Base-by-base conservation (phyloP, 2,888 invertebrate species). In the Pheosia tremula region DNA sequence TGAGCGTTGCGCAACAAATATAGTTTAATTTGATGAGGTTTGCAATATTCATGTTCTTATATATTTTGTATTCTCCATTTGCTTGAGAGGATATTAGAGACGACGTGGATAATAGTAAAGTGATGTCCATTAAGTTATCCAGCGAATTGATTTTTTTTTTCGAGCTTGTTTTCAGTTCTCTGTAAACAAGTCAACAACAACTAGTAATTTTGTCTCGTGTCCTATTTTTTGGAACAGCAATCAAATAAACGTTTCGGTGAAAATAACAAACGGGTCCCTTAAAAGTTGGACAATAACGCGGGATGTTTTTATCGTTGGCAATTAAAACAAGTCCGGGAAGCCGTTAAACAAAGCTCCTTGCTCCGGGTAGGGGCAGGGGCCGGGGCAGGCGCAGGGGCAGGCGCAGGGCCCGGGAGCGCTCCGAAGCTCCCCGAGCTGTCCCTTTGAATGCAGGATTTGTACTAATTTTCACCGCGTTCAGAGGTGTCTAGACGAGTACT, bases 1-100 rank as follows among this genome's bases (percentile, higher is more conserved):
- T 62, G 63, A 56, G 66, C 60, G 64, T 64, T 67, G 66, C 62
- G 67, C 61, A 61, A 68, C 66, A 60, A 61, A 75, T 69, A 64
- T 60, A 64, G 57, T 66, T 68, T 58, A 45, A 52, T 68, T 68
- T 71, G 67, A 67, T 71, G 62, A 63, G 55, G 37, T 66, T 62
- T 57, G 58, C 58, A 54, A 64, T 58, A 59, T 62, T 61, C 64
- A 69, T 65, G 67, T 55, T 38, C 9, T 36, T 60, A 68, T 50
- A 24, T 37, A 53, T 11, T 67, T 61, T 56, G 64, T 62, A 57
- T 63, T 47, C 36, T 56, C 58, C 54, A 63, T 61, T 67, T 65
- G 65, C 65, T 59, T 63, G 60, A 52, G 45, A 9, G 37, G 53
- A 50, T 60, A 57, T 37, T 53, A 24, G 24, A 2, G 24, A 24